phyloP scores from a whole-genome alignment of 2,797 vertebrate species.

The Xerus rutilus region DNA sequence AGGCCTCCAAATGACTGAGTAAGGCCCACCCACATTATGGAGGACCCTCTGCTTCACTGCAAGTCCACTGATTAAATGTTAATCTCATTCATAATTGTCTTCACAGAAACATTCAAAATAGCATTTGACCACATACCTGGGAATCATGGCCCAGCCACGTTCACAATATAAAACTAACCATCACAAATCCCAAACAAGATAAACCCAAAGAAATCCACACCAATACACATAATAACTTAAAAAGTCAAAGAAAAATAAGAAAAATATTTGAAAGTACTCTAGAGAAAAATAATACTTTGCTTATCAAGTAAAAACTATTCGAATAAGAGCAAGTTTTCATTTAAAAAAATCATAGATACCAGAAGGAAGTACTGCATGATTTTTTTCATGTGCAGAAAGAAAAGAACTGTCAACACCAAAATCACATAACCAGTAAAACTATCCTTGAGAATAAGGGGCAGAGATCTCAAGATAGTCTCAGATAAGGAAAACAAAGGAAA shows the following conservation, averaged over 20 bases:
- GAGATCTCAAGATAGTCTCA: not conserved
- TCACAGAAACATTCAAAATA: not conserved
- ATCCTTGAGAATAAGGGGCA: not conserved
- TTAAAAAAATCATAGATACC: not conserved
- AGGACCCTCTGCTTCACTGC: not conserved
- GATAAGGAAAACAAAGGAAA: not conserved
- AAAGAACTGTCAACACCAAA: not conserved
- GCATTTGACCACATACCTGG: not conserved
- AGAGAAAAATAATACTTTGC: not conserved
- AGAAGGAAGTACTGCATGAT: fast-evolving
- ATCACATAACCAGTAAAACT: not conserved
- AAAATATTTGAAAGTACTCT: not conserved
- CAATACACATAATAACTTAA: fast-evolving
- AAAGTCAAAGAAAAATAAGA: not conserved
- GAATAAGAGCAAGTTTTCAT: not conserved
- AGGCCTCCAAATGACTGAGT: fast-evolving
- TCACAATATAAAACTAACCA: not conserved
- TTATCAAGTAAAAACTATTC: too few species aligned
- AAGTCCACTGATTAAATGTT: not conserved
- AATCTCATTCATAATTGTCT: not conserved
- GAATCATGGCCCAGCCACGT: fast-evolving
- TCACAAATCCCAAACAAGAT: not conserved
- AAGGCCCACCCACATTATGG: not conserved
- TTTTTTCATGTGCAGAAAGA: too few species aligned
- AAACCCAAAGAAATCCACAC: not conserved